These are phyloP conservation scores for Dromas ardeola DNA, from an alignment of 2,113 vertebrate genomes.

Conservation along the genomic window DNA sequence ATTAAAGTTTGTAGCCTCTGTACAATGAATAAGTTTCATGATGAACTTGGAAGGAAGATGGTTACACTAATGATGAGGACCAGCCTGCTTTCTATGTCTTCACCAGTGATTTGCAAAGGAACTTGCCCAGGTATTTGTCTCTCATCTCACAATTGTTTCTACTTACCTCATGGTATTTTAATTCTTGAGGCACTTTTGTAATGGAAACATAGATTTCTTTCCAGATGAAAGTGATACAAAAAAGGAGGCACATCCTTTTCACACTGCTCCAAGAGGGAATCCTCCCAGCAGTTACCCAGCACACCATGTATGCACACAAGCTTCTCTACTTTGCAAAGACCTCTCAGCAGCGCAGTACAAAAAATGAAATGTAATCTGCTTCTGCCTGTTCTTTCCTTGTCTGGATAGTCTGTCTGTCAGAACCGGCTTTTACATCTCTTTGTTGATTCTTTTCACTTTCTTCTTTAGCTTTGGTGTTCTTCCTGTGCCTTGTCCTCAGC, in stretches of 20 bases:
- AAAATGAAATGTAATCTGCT: background rate
- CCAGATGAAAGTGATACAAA: background rate
- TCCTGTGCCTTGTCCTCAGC: background rate
- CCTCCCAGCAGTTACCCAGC: background rate
- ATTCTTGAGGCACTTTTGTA: background rate
- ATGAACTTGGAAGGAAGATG: background rate
- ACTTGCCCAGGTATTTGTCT: background rate
- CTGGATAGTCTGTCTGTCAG: background rate
- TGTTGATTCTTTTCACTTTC: background rate
- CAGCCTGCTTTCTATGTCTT: background rate
- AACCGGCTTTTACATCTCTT: background rate
- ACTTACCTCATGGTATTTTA: background rate
- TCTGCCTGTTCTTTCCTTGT: background rate
- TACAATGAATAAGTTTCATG: background rate
- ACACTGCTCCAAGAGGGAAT: background rate
- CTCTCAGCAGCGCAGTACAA: background rate
- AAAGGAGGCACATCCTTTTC: background rate
- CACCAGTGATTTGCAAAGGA: background rate
- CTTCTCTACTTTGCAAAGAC: background rate
- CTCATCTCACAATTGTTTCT: background rate
- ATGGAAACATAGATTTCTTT: background rate
- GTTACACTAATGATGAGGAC: background rate
- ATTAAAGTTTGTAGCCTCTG: background rate
- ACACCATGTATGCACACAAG: background rate
- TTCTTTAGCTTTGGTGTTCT: background rate